Evolutionary conservation across 1,140 invertebrate genomes (phyloP), one percentile per base, ranked within the genome.

Genomic region (Conus ventricosus): DNA sequence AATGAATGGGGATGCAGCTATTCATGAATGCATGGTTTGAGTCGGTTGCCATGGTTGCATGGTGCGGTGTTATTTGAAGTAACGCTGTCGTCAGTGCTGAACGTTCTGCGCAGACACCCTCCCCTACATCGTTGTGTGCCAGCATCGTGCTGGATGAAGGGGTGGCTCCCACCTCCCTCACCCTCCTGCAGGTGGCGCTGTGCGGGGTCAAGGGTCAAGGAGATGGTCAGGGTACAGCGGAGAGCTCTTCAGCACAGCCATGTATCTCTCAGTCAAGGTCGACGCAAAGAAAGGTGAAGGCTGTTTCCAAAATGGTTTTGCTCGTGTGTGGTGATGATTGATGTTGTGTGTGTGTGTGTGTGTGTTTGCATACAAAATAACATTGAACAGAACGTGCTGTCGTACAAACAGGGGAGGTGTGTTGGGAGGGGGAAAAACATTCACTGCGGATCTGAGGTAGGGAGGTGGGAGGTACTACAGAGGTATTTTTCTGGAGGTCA

Each of bases 101-200:
- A 23, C 53, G 51, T 88, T 85, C 76, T 84, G 88, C 92, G 71
- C 88, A 94, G 93, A 91, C 91, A 97, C 98, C 0, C 96, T 99
- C 75, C 75, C 97, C 15, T 98, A 97, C 96, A 95, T 98, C 88
- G 96, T 98, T 98, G 91, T 96, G 96, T 91, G 97, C 97, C 76
- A 97, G 97, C 92, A 97, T 97, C 90, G 96, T 97, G 55, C 95
- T 99, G 55, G 98, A 99, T 94, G 98, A 99, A 96, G 98, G 98
- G 78, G 98, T 99, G 7, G 98, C 98, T 88, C 97, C 98, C 71
- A 98, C 98, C 13, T 97, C 99, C 82, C 96, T 99, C 51, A 98
- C 99, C 94, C 96, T 99, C 25, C 95, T 99, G 11, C 98, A 99
- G 93, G 97, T 97, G 91, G 98, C 98, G 5, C 96, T 99, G 51